phyloP scores from a whole-genome alignment of 2,888 invertebrate species.

The Amorpha juglandis region DNA sequence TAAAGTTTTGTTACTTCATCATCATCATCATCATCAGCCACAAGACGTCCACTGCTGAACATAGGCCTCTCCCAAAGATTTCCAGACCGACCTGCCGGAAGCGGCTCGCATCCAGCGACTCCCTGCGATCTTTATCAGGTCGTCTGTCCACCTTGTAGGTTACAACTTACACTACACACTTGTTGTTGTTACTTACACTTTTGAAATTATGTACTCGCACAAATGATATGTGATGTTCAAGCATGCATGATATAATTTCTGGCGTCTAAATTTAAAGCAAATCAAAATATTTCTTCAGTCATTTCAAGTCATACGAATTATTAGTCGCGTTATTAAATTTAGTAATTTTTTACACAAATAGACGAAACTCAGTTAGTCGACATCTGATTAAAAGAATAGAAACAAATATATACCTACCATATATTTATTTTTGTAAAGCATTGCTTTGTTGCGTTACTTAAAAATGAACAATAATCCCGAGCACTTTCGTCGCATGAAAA shows the following conservation, averaged over 20 bases:
- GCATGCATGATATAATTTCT: constrained; percentile 6
- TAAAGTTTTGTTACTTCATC: no score
- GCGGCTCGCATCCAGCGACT: no score
- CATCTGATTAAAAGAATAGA: neutral
- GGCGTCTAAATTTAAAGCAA: constrained; percentile 17
- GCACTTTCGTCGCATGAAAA: neutral
- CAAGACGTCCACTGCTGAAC: no score
- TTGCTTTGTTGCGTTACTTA: constrained; percentile 12
- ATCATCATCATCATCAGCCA: no score
- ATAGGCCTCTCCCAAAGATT: no score
- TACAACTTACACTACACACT: no score
- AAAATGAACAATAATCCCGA: neutral
- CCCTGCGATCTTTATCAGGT: no score
- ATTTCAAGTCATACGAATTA: constrained; percentile 11
- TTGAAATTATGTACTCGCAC: constrained; percentile 6
- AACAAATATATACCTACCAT: no score
- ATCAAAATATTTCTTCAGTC: constrained; percentile 26
- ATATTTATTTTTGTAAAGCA: constrained; percentile 4
- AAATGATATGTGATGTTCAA: constrained; percentile 14
- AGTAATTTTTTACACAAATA: neutral
- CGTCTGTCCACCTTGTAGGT: no score
- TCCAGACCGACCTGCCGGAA: no score
- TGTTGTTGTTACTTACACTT: neutral
- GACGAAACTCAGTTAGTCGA: neutral
- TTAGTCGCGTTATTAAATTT: constrained; percentile 3